Percentiles rank a stretch among this genome's conserved stretches.
Evolutionary conservation across 2,113 vertebrate genomes (phyloP).

Genomic region (Passer montanus): DNA sequence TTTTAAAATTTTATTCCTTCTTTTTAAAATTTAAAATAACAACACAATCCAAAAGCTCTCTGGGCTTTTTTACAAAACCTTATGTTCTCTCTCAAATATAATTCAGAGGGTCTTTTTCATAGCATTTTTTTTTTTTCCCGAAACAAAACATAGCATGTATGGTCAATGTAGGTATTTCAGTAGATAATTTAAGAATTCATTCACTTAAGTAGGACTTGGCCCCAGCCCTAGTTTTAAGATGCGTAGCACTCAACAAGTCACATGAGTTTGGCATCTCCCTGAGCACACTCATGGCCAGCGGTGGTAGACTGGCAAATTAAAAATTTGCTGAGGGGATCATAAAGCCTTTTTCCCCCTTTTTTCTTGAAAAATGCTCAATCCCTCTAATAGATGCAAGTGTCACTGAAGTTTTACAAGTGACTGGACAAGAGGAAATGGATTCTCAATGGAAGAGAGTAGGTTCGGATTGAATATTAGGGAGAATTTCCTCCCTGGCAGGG

Average conservation of each 20-base stretch:
- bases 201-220: background rate
- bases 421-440: background rate
- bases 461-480: background rate
- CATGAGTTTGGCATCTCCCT: background rate
- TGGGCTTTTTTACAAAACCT: background rate
- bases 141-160: background rate
- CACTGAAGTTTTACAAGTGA: background rate
- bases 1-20: background rate
- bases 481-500: background rate
- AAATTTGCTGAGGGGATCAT: background rate
- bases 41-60: background rate
- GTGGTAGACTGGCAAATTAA: background rate
- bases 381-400: background rate
- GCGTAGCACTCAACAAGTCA: background rate
- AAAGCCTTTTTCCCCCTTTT: background rate
- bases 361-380: background rate
- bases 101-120: background rate
- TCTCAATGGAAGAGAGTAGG: fast-evolving
- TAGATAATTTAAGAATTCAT: background rate
- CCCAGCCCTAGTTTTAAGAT: background rate
- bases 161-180: background rate
- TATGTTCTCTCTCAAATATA: background rate
- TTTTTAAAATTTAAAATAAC: background rate
- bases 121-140: background rate
- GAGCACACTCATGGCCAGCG: background rate